phyloP scores from a whole-genome alignment of 1,140 invertebrate species.

The Leptinotarsa texana region DNA sequence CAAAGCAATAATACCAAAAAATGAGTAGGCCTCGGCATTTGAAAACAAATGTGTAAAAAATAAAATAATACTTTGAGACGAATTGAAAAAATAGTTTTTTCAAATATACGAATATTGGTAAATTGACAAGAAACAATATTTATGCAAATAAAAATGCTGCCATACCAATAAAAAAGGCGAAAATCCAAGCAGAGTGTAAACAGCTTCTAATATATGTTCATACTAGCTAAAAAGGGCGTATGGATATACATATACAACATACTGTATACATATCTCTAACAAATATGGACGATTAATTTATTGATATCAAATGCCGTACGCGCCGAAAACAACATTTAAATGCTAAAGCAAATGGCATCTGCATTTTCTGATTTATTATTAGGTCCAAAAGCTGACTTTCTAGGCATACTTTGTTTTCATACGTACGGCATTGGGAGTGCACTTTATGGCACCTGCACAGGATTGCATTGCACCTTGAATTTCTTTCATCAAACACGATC shows the following conservation, averaged over 20 bases:
- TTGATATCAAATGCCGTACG: conserved; percentile 47
- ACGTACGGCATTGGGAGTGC: conserved; percentile 21
- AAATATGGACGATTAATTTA: conserved; percentile 53
- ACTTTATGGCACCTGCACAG: conserved; percentile 22
- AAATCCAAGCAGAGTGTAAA: conserved; percentile 33
- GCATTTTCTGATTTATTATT: conserved; percentile 7
- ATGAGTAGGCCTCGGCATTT: background rate
- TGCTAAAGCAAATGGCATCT: conserved; percentile 14
- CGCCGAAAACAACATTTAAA: conserved; percentile 28
- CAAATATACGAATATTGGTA: background rate
- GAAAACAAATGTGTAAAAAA: background rate
- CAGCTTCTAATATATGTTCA: conserved; percentile 30
- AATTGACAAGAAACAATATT: conserved; percentile 13
- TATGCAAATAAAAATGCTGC: conserved; percentile 27
- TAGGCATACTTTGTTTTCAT: conserved; percentile 26
- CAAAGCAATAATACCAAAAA: background rate
- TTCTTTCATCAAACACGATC: conserved; percentile 1
- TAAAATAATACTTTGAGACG: background rate
- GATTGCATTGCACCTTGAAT: conserved; percentile 19
- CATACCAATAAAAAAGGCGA: conserved; percentile 30
- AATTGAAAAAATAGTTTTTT: background rate
- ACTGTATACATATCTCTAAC: conserved; percentile 50
- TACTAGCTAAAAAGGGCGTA: conserved; percentile 39
- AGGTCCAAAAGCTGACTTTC: conserved; percentile 19
- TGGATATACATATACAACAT: conserved; percentile 45